Base-by-base conservation (phyloP, 2,888 invertebrate species). In the Oscheius sp. region DNA sequence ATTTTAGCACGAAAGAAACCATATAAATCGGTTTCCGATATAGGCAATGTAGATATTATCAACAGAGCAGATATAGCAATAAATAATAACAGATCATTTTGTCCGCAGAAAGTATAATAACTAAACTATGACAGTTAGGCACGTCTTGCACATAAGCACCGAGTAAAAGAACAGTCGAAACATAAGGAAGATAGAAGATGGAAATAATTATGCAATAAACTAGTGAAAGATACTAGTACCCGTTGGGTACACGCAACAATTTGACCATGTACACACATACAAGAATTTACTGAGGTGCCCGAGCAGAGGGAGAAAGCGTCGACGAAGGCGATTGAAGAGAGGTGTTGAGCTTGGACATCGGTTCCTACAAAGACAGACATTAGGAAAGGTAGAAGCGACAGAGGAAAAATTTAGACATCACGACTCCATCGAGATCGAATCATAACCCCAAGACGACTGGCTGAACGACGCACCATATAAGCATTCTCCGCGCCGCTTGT, bases 311-410 rank as follows among this genome's bases (percentile, higher is more conserved):
- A 45, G 72, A 63, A 7, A 72, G 21, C 7, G 72, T 53, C 6
- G 70, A n/a, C 16, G 27, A 35, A 16, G 72, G 72, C 35, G 72
- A 72, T 6, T 55, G 55, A 23, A 61, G 35, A 18, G 72, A n/a
- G 43, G 49, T 29, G 21, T 49, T 53, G 56, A 55, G 46, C 64
- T 72, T 72, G 21, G 72, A 76, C 25, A 72, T 76, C 23, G 76
- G 76, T 41, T 76, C 76, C 76, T 76, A 68, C 75, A 72, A 45
- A n/a, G 61, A 71, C 45, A 63, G 16, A 72, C 64, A 59, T 70
- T 43, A 29, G 53, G 53, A 18, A 35, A 35, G 35, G 25, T 53
- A 69, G 35, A 55, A 41, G 69, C 56, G 23, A 69, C 43, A 43
- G 13, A 41, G 53, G 55, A 27, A 41, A 29, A 35, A 35, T 35